Percentiles rank a stretch among this genome's conserved stretches.
phyloP scores from a whole-genome alignment of 2,888 invertebrate genomes.

The Euphydryas editha region DNA sequence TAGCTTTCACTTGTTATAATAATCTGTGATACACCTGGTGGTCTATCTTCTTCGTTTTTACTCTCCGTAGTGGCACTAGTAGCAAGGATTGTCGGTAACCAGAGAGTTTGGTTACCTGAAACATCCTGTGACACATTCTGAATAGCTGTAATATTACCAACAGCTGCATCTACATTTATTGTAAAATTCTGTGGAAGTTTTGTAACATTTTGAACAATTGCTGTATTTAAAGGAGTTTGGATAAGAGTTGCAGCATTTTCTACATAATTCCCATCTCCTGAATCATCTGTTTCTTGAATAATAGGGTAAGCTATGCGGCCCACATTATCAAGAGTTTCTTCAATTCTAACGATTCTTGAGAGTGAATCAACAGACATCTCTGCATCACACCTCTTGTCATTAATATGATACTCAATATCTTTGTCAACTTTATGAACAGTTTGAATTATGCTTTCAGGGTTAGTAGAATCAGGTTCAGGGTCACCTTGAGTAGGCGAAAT shows the following conservation, averaged over 20 bases:
- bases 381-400: constrained; percentile 67
- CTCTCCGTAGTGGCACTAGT: constrained; percentile 66
- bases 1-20: constrained; percentile 78
- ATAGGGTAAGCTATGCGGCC: constrained; percentile 72
- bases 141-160: constrained; percentile 75
- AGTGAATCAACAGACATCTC: constrained; percentile 75
- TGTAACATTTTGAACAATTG: constrained; percentile 77
- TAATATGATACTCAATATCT: constrained; percentile 74
- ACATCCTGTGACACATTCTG: constrained; percentile 79
- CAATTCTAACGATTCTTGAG: constrained; percentile 73
- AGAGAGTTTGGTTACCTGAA: constrained; percentile 71
- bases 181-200: constrained; percentile 79
- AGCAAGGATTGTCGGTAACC: constrained; percentile 77
- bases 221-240: constrained; percentile 72
- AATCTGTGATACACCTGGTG: constrained; percentile 74
- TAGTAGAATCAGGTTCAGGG: constrained; percentile 78
- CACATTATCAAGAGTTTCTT: constrained; percentile 70
- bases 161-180: constrained; percentile 77
- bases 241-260: constrained; percentile 73
- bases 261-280: constrained; percentile 67
- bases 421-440: constrained; percentile 67
- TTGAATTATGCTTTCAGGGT: constrained; percentile 76
- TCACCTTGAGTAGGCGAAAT: constrained; percentile 67
- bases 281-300: constrained; percentile 72
- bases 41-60: constrained; percentile 69